Evolutionary conservation across 1,140 invertebrate genomes (phyloP).

Genomic region (Semibalanus balanoides): DNA sequence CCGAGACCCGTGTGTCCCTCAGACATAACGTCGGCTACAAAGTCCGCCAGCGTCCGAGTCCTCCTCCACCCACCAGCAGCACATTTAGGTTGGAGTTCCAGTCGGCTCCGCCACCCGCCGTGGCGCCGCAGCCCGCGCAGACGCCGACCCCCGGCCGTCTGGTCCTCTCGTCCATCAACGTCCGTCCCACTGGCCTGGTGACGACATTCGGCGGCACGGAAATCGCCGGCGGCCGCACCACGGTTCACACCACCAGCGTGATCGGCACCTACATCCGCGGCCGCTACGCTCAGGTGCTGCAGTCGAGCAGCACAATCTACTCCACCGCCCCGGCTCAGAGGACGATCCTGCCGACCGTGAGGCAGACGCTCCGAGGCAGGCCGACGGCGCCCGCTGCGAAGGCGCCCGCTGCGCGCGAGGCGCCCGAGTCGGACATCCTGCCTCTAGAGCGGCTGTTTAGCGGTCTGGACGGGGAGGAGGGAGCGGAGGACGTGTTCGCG

Average conservation of each 20-base stretch:
- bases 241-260: constrained; percentile 71
- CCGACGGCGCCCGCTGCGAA: too few relatives aligned
- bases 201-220: constrained; percentile 66
- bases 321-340: not conserved
- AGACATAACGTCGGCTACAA: not conserved
- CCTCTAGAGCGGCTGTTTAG: not conserved
- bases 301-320: constrained; percentile 50
- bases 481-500: not conserved
- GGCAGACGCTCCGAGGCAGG: not conserved
- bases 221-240: constrained; percentile 63
- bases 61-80: not conserved
- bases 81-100: constrained; percentile 2
- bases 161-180: constrained; percentile 28
- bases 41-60: not conserved
- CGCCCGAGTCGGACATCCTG: not conserved
- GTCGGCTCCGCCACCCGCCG: constrained; percentile 27
- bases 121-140: constrained; percentile 8
- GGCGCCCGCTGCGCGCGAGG: too few relatives aligned
- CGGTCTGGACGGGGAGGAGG: not conserved
- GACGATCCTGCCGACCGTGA: not conserved
- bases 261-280: constrained; percentile 74
- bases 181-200: constrained; percentile 48
- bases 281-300: constrained; percentile 59
- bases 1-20: not conserved
- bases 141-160: constrained; percentile 15